Percentiles rank a stretch among this genome's conserved stretches.
These are phyloP conservation scores for Ciconia stormi DNA, from an alignment of 2,113 vertebrate species.

Conservation along the genomic window DNA sequence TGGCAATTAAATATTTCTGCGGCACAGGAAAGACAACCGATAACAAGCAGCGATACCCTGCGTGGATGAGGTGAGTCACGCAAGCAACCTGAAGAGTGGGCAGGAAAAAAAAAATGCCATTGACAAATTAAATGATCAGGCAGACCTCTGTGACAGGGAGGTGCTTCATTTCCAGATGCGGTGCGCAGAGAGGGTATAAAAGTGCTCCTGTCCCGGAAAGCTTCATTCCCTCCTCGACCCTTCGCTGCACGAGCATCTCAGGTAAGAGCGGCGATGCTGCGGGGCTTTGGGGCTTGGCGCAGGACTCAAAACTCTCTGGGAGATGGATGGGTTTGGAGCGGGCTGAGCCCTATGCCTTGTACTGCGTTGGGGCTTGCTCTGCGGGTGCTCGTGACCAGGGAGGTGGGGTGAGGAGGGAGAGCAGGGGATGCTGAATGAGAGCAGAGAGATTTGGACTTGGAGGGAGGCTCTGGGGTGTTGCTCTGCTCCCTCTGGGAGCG, in stretches of 20 bases:
- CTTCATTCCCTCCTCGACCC: background rate
- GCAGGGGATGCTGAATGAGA: fast-evolving
- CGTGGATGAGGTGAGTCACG: background rate
- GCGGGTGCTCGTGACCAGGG: background rate
- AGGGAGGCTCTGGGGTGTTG: background rate
- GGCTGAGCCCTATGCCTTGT: fast-evolving
- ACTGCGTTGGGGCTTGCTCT: background rate
- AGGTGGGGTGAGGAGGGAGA: background rate
- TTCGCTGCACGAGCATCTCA: background rate
- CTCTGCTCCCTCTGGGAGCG: fast-evolving
- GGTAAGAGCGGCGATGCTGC: background rate
- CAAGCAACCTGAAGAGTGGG: background rate
- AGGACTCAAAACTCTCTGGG: fast-evolving
- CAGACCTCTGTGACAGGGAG: background rate
- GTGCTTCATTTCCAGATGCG: background rate
- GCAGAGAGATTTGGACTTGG: background rate
- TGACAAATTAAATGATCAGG: background rate
- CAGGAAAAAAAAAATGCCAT: background rate
- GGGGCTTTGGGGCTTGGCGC: fast-evolving
- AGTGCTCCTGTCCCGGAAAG: fast-evolving
- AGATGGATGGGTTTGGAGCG: fast-evolving
- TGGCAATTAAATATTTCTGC: slow-evolving; percentile 1
- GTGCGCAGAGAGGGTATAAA: slow-evolving; percentile 11
- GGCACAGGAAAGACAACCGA: background rate
- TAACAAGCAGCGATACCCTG: background rate